A percentile compares a stretch with the other conserved stretches of the same genome.
Conservation (phyloP, 2,113 vertebrate genomes). For the Neolamprologus devosi region DNA sequence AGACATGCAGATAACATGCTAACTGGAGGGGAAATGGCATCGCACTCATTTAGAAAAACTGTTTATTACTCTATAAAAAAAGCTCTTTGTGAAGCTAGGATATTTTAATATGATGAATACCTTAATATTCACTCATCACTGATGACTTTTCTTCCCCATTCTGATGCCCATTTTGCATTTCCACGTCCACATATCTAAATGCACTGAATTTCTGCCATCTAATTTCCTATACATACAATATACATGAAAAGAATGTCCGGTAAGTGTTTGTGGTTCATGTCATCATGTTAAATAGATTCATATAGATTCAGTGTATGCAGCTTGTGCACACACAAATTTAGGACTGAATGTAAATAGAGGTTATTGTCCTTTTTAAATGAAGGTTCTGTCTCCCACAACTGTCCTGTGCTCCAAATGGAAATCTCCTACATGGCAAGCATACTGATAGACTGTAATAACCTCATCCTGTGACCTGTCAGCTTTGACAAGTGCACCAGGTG, state of each 20-base stretch:
- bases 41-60: background rate
- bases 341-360: slow-evolving; percentile 18
- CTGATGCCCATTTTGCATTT: background rate
- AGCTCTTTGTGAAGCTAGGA: too few species aligned
- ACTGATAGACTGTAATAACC: background rate
- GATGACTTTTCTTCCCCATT: background rate
- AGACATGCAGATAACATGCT: background rate
- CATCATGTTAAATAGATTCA: background rate
- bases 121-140: background rate
- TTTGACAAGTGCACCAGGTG: background rate
- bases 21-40: background rate
- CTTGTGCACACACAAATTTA: background rate
- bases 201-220: background rate
- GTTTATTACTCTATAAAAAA: background rate
- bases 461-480: background rate
- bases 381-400: background rate
- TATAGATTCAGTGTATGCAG: background rate
- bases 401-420: background rate
- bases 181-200: background rate
- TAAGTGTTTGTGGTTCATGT: background rate
- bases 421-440: background rate
- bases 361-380: background rate
- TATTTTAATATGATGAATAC: background rate
- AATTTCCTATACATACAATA: background rate
- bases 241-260: background rate